A percentile compares a stretch with the other conserved stretches of the same genome.
phyloP scores from a whole-genome alignment of 2,113 vertebrate genomes.

The Bujurquina vittata region DNA sequence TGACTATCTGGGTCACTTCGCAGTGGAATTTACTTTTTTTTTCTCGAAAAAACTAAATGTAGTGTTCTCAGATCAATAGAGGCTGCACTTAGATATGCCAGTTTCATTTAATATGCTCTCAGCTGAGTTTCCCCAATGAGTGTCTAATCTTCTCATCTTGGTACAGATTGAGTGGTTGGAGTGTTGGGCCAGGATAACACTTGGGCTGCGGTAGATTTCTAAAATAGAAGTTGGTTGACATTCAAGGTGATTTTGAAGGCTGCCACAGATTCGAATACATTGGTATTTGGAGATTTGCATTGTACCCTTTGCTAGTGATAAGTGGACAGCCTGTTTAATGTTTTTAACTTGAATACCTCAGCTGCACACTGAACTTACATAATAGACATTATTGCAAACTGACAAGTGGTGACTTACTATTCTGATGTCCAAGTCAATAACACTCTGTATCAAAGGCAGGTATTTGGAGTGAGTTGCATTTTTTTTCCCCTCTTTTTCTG shows the following conservation, averaged over 20 bases:
- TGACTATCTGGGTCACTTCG: constrained; percentile 76
- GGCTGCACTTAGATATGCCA: constrained; percentile 52
- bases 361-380: not conserved
- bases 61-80: constrained; percentile 67
- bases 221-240: constrained; percentile 33
- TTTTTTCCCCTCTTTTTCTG: too few relatives aligned
- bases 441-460: not conserved
- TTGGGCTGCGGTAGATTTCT: constrained; percentile 15
- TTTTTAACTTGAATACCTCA: not conserved
- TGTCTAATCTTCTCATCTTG: constrained; percentile 51
- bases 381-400: not conserved
- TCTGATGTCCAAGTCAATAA: not conserved
- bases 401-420: not conserved
- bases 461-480: not conserved
- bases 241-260: constrained; percentile 40
- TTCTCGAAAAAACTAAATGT: constrained; percentile 47
- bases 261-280: not conserved
- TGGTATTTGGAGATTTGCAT: not conserved
- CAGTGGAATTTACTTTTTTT: constrained; percentile 62
- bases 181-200: constrained; percentile 18
- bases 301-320: not conserved
- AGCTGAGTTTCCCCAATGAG: constrained; percentile 55
- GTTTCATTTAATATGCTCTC: constrained; percentile 70
- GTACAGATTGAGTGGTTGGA: constrained; percentile 39
- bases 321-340: not conserved